phyloP scores from a whole-genome alignment of 1,140 invertebrate species.

The Pemphigus obesinymphae region DNA sequence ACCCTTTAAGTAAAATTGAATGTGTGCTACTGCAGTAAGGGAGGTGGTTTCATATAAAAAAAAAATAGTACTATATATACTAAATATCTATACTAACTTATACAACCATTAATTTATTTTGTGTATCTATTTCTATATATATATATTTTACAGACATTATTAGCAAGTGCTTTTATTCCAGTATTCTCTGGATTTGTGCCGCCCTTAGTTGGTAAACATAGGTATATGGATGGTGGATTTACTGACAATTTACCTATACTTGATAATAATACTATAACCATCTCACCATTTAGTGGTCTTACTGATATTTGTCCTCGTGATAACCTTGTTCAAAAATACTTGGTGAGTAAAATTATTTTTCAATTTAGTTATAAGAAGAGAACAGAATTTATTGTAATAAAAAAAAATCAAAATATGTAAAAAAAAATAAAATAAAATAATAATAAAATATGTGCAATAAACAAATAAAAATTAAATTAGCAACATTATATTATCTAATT shows the following conservation, averaged over 20 bases:
- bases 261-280: constrained; percentile 92
- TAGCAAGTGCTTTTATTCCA: constrained; percentile 93
- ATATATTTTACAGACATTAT: constrained; percentile 64
- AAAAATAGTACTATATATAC: too few species aligned
- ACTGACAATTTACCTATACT: constrained; percentile 91
- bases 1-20: too few species aligned
- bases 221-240: constrained; percentile 96
- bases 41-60: too few species aligned
- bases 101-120: not conserved
- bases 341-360: constrained; percentile 56
- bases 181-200: constrained; percentile 91
- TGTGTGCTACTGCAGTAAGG: too few species aligned
- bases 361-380: not conserved
- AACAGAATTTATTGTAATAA: too few species aligned
- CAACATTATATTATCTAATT: too few species aligned
- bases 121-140: not conserved
- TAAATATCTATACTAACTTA: too few species aligned
- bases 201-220: constrained; percentile 79
- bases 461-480: too few species aligned
- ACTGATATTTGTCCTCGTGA: constrained; percentile 96
- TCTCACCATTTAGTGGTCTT: constrained; percentile 96
- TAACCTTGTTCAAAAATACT: constrained; percentile 75
- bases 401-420: too few species aligned
- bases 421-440: too few species aligned
- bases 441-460: too few species aligned